Evolutionary conservation across 2,113 vertebrate species (phyloP), one percentile per base, ranked within the genome.

Genomic region (Motacilla tschutschensis): DNA sequence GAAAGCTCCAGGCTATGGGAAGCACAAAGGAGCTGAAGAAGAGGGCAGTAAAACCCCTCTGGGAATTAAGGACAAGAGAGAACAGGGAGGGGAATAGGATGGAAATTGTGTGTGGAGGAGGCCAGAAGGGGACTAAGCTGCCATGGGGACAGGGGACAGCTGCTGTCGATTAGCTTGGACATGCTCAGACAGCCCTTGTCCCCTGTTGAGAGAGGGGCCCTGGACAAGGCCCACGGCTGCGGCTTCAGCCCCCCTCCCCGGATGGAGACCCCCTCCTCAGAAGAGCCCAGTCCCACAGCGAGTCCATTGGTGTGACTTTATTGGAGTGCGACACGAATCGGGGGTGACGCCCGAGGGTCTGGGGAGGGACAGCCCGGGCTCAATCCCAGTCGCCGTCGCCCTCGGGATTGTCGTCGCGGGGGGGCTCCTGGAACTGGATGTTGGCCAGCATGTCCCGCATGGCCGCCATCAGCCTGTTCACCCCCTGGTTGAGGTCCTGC

Each of bases 371-470:
- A 0, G 5, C 9, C 13, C 93, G 14, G 95, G 93, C 96, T 98
- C 98, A 99, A 40, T 99, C 99, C 77, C 96, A 97, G 64, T 99
- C 99, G 2, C 98, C 99, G 0, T 99, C 98, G 1, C 88, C 95
- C 22, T 96, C 95, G 0, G 94, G 72, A 85, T 96, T 96, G 97
- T 98, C 97, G 53, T 98, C 83, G 38, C 95, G 94, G 51, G 97
- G 43, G 43, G 97, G 66, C 95, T 98, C 99, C 69, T 98, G 98
- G 90, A 99, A 99, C 92, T 98, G 98, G 94, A 99, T 99, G 96
- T 99, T 99, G 35, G 98, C 99, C 96, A 99, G 96, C 98, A 99
- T 99, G 97, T 99, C 99, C 29, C 99, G 97, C 97, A 99, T 98
- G 14, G 98, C 99, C 46, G 98, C 98, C 99, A 99, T 99, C 14